Percentiles rank a stretch among this genome's conserved stretches.
Conservation (phyloP, 2,797 vertebrate species). For the Peromyscus attwateri region DNA sequence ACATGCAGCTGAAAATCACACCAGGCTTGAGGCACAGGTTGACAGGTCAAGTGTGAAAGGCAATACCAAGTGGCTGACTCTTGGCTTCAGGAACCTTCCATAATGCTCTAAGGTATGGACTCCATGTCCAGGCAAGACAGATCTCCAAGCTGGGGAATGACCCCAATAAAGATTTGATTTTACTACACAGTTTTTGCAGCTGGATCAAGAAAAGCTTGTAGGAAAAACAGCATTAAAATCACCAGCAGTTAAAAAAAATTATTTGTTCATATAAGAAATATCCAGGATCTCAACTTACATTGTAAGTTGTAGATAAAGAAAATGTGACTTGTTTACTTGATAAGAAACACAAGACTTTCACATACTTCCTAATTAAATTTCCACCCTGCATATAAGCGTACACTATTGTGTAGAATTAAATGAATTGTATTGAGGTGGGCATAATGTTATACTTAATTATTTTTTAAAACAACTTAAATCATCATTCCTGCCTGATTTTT, state of each 20-base stretch:
- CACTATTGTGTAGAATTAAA: neutral
- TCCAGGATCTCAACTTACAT: neutral
- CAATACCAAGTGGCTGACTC: rapidly evolving
- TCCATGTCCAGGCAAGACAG: neutral
- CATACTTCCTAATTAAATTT: neutral
- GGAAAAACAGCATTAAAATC: neutral
- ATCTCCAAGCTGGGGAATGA: neutral
- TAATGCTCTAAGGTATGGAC: neutral
- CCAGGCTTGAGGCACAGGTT: neutral
- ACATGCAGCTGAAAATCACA: neutral
- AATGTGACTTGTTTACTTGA: neutral
- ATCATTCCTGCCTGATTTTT: neutral
- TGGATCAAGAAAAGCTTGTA: neutral
- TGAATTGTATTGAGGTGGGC: neutral
- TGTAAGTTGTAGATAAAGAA: neutral
- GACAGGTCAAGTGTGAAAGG: rapidly evolving
- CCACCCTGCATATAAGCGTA: neutral
- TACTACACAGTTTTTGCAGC: neutral
- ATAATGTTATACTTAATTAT: neutral
- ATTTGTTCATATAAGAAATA: neutral
- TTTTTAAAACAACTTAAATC: neutral
- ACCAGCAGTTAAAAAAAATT: neutral
- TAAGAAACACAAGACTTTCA: slow-evolving; percentile 7
- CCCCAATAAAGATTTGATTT: neutral
- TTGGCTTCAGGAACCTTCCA: neutral